Evolutionary conservation across 2,797 vertebrate species (phyloP), one percentile per base, ranked within the genome.

Genomic region (Natrix natrix): DNA sequence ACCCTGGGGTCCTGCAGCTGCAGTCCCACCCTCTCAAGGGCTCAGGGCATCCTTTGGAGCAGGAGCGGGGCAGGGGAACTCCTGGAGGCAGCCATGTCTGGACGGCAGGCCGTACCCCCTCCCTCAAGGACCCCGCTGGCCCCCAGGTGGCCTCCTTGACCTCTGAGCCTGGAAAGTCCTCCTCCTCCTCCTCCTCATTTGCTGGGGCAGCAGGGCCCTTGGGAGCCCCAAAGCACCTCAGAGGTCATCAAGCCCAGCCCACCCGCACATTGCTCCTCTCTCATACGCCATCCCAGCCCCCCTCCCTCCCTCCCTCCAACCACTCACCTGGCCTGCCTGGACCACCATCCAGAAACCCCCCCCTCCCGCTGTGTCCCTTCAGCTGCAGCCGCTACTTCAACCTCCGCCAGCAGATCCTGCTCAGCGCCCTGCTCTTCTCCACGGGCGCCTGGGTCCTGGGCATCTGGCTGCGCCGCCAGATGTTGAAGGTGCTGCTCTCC

Each of bases 351-450:
- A 0, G 3, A 43, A 24, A 0, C 1, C 13, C 3, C 3, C 17
- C 26, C 1, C 0, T 0, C 13, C 92, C 0, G 0, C 1, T 5
- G 28, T 1, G 48, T 1, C 0, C 4, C 4, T 17, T 69, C 1
- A 10, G 2, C 78, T 94, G 95, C 66, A 93, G 86, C 63, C 91
- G 78, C 66, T 93, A 93, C 20, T 89, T 98, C 94, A 97, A 97
- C 57, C 94, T 95, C 4, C 98, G 98, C 97, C 97, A 98, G 66
- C 97, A 96, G 78, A 97, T 96, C 0, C 97, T 98, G 90, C 83
- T 99, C 96, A 98, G 99, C 91, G 97, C 98, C 13, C 96, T 98
- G 54, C n/a, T 99, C 93, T 99, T 99, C 96, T 98, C 99, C 95
- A 99, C 99, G 0, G 99, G 98, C 1, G 93, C 98, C 57, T 99